Conservation (phyloP, 2,797 vertebrate species). For the Masticophis lateralis region DNA sequence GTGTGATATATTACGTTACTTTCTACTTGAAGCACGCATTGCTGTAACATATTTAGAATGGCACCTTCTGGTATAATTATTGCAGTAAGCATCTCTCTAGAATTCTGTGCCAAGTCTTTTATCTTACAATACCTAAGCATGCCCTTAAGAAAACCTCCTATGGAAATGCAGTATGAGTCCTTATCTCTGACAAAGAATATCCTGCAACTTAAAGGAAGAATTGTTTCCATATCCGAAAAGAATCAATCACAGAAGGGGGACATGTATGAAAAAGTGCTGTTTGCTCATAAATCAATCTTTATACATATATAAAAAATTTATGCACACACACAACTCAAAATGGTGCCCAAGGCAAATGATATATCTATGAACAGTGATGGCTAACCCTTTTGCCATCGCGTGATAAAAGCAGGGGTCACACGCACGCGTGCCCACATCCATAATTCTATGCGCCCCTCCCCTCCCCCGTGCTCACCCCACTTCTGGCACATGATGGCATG, state of each 20-base stretch:
- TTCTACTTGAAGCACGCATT: not conserved
- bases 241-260: not conserved
- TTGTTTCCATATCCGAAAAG: not conserved
- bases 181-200: not conserved
- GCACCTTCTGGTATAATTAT: not conserved
- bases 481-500: too few species aligned
- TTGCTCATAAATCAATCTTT: not conserved
- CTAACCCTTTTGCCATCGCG: too few species aligned
- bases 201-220: not conserved
- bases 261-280: not conserved
- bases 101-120: not conserved
- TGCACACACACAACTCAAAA: not conserved
- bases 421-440: too few species aligned
- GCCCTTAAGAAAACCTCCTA: not conserved
- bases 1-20: not conserved
- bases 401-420: too few species aligned
- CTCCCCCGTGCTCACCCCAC: too few species aligned
- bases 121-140: not conserved
- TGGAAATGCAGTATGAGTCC: not conserved
- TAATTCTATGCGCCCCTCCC: too few species aligned
- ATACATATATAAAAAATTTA: not conserved
- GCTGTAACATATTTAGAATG: not conserved
- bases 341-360: not conserved
- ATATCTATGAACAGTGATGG: not conserved
- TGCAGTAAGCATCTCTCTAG: not conserved